These are phyloP conservation scores for Andricus grossulariae DNA, from an alignment of 1,140 invertebrate genomes.

Conservation along the genomic window DNA sequence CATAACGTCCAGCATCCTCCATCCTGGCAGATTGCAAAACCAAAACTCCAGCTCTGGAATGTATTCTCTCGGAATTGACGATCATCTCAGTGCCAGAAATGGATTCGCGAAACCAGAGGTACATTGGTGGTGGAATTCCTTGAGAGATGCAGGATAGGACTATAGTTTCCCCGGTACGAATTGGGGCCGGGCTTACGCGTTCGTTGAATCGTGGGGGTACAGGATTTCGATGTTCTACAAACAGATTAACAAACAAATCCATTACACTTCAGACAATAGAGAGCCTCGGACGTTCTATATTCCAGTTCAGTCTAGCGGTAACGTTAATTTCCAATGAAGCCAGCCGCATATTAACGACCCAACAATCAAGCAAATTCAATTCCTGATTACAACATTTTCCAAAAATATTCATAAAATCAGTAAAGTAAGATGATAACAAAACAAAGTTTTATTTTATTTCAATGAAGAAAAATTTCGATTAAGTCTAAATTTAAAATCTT, in stretches of 20 bases:
- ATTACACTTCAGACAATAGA: conserved; percentile 17
- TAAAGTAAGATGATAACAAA: too few relatives aligned
- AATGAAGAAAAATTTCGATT: too few relatives aligned
- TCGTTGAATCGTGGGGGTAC: conserved; percentile 75
- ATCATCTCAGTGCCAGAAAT: conserved; percentile 67
- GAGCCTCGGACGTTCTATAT: background rate
- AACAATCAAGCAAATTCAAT: background rate
- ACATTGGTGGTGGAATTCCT: conserved; percentile 76
- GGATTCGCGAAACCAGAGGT: conserved; percentile 74
- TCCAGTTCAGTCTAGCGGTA: conserved; percentile 3
- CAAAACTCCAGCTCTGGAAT: conserved; percentile 80
- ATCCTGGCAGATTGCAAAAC: conserved; percentile 79
- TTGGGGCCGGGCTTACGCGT: conserved; percentile 71
- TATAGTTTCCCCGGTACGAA: conserved; percentile 75
- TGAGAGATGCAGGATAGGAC: conserved; percentile 76
- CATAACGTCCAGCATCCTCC: conserved; percentile 88
- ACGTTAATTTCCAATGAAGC: conserved; percentile 20
- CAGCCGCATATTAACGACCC: background rate
- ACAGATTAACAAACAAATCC: conserved; percentile 33
- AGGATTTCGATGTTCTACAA: conserved; percentile 73
- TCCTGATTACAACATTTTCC: background rate
- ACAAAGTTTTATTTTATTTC: too few relatives aligned
- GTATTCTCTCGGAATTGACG: conserved; percentile 71
- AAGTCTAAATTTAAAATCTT: too few relatives aligned
- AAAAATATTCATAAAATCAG: background rate